These are phyloP conservation scores for Neodiprion virginianus DNA, from an alignment of 1,140 invertebrate genomes.

Conservation along the genomic window DNA sequence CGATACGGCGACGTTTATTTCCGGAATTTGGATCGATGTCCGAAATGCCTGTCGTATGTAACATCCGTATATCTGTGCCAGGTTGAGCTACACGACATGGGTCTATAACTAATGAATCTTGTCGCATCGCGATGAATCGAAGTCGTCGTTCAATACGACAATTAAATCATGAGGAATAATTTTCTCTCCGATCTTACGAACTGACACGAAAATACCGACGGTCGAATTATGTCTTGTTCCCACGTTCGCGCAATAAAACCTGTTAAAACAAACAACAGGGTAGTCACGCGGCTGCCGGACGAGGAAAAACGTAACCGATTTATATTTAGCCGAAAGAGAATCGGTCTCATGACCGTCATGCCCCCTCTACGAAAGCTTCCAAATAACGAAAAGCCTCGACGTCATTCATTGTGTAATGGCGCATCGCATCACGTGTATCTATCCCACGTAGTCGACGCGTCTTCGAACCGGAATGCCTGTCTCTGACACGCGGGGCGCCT, in stretches of 20 bases:
- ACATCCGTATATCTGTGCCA: too few species aligned
- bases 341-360: too few species aligned
- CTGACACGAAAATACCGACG: background rate
- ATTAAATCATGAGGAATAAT: background rate
- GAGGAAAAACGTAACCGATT: background rate
- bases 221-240: background rate
- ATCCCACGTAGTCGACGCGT: too few species aligned
- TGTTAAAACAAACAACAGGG: conserved; percentile 3
- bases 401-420: background rate
- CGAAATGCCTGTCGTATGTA: too few species aligned
- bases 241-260: background rate
- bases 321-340: background rate
- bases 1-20: too few species aligned
- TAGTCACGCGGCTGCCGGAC: background rate
- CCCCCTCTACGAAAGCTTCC: too few species aligned
- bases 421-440: background rate
- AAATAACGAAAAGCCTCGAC: background rate
- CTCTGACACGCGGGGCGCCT: too few species aligned
- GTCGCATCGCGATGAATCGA: background rate
- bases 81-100: too few species aligned
- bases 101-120: too few species aligned
- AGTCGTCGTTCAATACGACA: background rate
- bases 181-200: background rate
- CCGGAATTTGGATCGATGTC: too few species aligned
- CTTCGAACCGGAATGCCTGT: too few species aligned